Conservation (phyloP, 2,797 vertebrate species). For the Graptemys geographica region DNA sequence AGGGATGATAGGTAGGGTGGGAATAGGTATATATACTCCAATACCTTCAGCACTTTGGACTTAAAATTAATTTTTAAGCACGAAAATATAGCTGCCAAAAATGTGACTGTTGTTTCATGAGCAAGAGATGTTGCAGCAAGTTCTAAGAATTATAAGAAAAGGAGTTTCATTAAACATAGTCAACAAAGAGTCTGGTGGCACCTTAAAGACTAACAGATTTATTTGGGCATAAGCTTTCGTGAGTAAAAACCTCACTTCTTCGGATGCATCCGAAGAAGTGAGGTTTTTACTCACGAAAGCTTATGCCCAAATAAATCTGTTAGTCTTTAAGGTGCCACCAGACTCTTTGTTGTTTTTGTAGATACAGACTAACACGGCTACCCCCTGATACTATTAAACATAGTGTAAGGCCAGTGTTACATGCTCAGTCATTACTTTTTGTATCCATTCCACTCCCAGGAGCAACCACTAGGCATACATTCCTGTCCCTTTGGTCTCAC, state of each 20-base stretch:
- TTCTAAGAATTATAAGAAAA: neutral
- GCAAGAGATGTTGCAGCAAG: neutral
- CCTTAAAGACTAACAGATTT: too few relatives aligned
- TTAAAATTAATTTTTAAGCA: neutral
- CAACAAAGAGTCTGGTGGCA: too few relatives aligned
- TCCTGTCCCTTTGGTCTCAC: neutral
- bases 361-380: too few relatives aligned
- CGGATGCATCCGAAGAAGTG: too few relatives aligned
- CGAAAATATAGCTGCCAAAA: neutral
- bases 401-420: neutral
- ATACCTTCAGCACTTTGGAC: neutral
- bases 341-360: too few relatives aligned
- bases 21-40: neutral
- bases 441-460: neutral
- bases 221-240: too few relatives aligned
- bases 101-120: neutral
- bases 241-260: too few relatives aligned
- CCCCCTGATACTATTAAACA: too few relatives aligned
- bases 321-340: too few relatives aligned
- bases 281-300: too few relatives aligned
- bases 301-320: too few relatives aligned
- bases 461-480: neutral
- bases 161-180: neutral
- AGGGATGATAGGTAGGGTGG: neutral
- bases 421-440: neutral